phyloP scores from a whole-genome alignment of 92 coral and sea anemone species.

The Paragorgia papillata region DNA sequence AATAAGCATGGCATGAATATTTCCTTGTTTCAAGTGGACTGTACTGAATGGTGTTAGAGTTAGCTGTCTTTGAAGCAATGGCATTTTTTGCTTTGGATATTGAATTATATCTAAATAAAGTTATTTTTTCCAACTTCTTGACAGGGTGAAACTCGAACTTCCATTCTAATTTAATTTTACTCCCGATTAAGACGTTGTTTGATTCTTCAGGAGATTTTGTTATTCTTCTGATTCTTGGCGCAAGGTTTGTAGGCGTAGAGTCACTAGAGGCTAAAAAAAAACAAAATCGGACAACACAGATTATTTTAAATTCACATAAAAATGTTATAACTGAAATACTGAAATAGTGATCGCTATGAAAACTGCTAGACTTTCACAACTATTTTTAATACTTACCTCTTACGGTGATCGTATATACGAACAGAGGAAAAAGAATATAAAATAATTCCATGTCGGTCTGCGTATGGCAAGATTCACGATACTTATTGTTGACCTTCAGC shows the following conservation, averaged over 20 bases:
- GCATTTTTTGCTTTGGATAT: slow-evolving; percentile 6
- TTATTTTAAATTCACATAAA: background rate
- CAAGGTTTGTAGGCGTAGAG: background rate
- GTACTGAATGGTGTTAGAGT: background rate
- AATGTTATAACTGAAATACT: no score
- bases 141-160: slow-evolving; percentile 14
- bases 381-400: slow-evolving; percentile 1
- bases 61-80: background rate
- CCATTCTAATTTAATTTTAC: slow-evolving; percentile 30
- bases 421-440: background rate
- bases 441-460: slow-evolving; percentile 13
- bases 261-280: slow-evolving; percentile 6
- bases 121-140: background rate
- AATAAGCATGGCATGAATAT: background rate
- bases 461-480: background rate
- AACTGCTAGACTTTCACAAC: no score
- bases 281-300: background rate
- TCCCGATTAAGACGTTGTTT: slow-evolving; percentile 22
- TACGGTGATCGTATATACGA: background rate
- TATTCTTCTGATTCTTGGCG: slow-evolving; percentile 3
- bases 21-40: background rate
- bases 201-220: background rate
- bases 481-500: background rate
- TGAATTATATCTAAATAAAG: background rate
- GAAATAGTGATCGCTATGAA: no score